A percentile compares a stretch with the other conserved stretches of the same genome.
These are phyloP conservation scores for Diplodus puntazzo DNA, from an alignment of 2,797 vertebrate genomes.

Conservation along the genomic window DNA sequence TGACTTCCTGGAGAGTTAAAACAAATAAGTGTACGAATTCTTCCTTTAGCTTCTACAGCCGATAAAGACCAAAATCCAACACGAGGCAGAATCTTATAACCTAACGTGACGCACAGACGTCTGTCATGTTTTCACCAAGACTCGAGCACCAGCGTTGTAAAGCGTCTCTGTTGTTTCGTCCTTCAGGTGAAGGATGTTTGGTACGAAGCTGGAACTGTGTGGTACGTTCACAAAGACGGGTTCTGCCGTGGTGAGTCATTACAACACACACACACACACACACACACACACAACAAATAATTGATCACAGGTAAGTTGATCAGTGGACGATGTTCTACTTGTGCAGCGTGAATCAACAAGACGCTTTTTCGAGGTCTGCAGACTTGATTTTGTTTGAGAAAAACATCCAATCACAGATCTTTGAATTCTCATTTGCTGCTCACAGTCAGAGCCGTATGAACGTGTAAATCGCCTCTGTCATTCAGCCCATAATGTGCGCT, in stretches of 20 bases:
- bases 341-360: not conserved
- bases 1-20: too few relatives aligned
- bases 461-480: slow-evolving; percentile 1
- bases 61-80: too few relatives aligned
- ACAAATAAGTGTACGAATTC: too few relatives aligned
- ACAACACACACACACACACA: slow-evolving; percentile 1
- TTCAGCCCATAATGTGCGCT: not conserved
- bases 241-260: slow-evolving; percentile 87
- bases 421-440: too few relatives aligned
- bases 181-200: slow-evolving; percentile 86
- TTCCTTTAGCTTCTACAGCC: too few relatives aligned
- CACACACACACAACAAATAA: not conserved
- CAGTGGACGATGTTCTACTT: not conserved
- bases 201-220: slow-evolving; percentile 94
- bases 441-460: not conserved
- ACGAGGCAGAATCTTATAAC: too few relatives aligned
- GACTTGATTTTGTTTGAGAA: not conserved
- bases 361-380: not conserved
- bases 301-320: not conserved
- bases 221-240: slow-evolving; percentile 90
- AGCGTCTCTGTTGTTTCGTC: not conserved
- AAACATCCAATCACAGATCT: not conserved
- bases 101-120: too few relatives aligned
- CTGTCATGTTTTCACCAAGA: too few relatives aligned
- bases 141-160: not conserved